A percentile compares a stretch with the other conserved stretches of the same genome.
These are phyloP conservation scores for Oxyteleia sp. DNA, from an alignment of 2,888 invertebrate species.

Conservation along the genomic window DNA sequence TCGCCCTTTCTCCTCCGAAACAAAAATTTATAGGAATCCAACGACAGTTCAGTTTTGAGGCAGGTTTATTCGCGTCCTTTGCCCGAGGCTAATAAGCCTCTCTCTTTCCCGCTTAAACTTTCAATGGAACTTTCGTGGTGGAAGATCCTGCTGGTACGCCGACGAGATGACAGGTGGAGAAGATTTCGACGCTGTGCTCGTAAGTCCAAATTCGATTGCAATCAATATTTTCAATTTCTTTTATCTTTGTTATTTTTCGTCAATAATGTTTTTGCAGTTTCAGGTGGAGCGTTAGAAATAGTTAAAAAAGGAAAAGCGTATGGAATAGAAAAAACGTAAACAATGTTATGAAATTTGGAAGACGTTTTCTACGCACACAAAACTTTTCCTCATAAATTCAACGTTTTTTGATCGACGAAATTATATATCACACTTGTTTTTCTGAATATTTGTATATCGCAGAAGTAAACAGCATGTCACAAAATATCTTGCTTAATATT, in stretches of 20 bases:
- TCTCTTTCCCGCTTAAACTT: constrained; percentile 56
- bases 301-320: too few relatives aligned
- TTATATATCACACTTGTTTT: constrained; percentile 16
- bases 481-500: constrained; percentile 24
- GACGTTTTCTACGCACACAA: neutral
- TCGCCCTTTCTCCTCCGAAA: constrained; percentile 1
- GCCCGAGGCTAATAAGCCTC: constrained; percentile 57
- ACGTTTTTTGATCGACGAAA: neutral
- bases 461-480: neutral
- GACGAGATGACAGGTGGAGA: constrained; percentile 37
- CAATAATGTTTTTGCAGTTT: too few relatives aligned
- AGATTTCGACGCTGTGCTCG: constrained; percentile 4
- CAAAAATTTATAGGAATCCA: constrained; percentile 32
- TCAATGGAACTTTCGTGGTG: constrained; percentile 50
- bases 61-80: constrained; percentile 37
- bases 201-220: neutral
- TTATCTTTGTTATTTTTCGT: neutral
- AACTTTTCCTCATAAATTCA: constrained; percentile 23
- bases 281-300: too few relatives aligned
- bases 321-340: too few relatives aligned
- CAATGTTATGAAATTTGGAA: neutral
- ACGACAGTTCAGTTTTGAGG: constrained; percentile 39
- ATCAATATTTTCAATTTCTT: too few relatives aligned
- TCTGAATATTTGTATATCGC: neutral
- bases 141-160: constrained; percentile 29